Base-by-base conservation (phyloP, 2,888 invertebrate species). In the Tridacna gigas region DNA sequence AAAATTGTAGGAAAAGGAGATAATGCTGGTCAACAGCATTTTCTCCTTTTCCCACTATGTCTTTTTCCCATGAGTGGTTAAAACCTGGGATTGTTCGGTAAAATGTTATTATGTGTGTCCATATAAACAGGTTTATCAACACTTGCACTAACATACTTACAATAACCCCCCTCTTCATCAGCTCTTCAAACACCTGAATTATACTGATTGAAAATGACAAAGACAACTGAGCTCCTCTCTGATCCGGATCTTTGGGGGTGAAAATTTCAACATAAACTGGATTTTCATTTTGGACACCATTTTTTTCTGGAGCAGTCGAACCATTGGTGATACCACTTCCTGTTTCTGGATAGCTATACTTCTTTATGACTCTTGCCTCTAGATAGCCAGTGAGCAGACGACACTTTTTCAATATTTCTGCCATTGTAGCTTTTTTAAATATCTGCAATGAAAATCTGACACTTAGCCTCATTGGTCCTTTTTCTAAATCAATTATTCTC, bases 151-250 rank as follows among this genome's bases (percentile, higher is more conserved):
- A 51, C 48, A n/a, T 47, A 92, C 95, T 93, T 89, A 96, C 96
- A 89, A 96, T 95, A 51, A 96, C 95, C 56, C 96, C 96, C 66
- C 95, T 88, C 81, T 95, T 95, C 85, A 94, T 91, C 25, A 96
- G 91, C 84, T 95, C 94, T 28, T 93, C 80, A 89, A 95, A 95
- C 37, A 96, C 94, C n/a, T 91, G 74, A 12, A 92, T 89, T 11
- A 95, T 93, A 22, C 95, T 93, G 61, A 94, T 88, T 20, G 94
- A 94, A 90, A 96, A 96, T 37, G 92, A 92, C 66, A 96, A 88
- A 2, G 96, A 96, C 47, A 96, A 93, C 89, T 96, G 96, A 74
- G 95, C 95, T 7, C 96, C 96, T 79, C 96, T 89, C 86, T 95
- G 93, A 7, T 91, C 92, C 3, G 95, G 95, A 89, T 96, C 95